phyloP scores from a whole-genome alignment of 2,113 vertebrate genomes.

The Piprites chloris region DNA sequence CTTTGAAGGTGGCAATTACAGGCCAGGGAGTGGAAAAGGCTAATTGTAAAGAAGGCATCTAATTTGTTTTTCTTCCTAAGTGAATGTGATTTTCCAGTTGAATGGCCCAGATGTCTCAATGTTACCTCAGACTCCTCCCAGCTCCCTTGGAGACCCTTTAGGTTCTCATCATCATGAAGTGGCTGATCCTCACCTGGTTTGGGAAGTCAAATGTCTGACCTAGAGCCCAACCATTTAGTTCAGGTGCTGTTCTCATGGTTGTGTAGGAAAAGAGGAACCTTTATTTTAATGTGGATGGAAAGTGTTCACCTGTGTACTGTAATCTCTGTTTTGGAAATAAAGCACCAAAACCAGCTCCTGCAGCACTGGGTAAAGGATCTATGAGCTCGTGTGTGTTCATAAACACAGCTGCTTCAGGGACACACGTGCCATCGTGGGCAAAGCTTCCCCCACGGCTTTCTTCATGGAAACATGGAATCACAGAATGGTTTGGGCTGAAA shows the following conservation, averaged over 20 bases:
- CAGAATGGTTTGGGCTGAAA: not conserved
- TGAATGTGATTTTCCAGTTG: not conserved
- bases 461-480: not conserved
- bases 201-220: not conserved
- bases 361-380: accelerated
- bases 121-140: not conserved
- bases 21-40: not conserved
- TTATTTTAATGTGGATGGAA: not conserved
- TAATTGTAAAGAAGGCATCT: not conserved
- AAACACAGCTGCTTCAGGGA: not conserved
- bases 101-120: not conserved
- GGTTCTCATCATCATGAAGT: not conserved
- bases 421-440: accelerated
- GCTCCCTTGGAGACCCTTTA: not conserved
- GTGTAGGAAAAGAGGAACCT: not conserved
- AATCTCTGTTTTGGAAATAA: slow-evolving; percentile 38
- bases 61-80: not conserved
- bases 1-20: slow-evolving; percentile 12
- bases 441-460: not conserved
- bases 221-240: not conserved
- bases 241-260: not conserved
- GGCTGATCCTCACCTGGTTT: not conserved
- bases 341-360: not conserved
- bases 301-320: not conserved
- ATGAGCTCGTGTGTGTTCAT: not conserved